A percentile compares a stretch with the other conserved stretches of the same genome.
Evolutionary conservation across 2,797 vertebrate genomes (phyloP).

Genomic region (Amniataba percoides): DNA sequence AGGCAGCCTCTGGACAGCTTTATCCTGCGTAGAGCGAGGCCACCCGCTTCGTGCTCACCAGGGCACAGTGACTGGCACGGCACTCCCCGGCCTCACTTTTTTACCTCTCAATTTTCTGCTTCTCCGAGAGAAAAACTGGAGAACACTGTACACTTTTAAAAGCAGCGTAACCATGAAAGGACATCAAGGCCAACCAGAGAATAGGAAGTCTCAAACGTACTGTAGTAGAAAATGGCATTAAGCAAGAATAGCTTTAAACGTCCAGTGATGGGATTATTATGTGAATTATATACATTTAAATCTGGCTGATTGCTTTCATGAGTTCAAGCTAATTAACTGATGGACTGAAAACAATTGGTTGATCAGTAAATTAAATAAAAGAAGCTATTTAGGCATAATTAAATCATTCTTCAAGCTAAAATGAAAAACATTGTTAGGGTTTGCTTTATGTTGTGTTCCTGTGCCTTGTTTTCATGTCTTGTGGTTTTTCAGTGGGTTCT

Average conservation of each 20-base stretch:
- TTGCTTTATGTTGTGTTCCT: no score
- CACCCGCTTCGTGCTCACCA: conserved; percentile 80
- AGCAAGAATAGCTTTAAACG: conserved; percentile 14
- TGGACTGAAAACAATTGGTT: neutral
- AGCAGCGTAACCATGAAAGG: conserved; percentile 47
- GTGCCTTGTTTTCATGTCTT: no score
- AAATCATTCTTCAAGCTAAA: neutral
- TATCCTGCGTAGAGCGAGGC: conserved; percentile 73
- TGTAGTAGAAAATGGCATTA: neutral
- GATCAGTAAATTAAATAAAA: neutral
- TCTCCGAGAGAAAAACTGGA: conserved; percentile 68
- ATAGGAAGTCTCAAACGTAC: conserved; percentile 28
- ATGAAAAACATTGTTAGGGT: no score
- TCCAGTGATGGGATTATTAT: neutral
- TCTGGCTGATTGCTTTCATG: neutral
- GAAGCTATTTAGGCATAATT: neutral
- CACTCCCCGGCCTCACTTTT: conserved; percentile 69
- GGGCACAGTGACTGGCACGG: conserved; percentile 80
- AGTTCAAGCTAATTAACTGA: neutral
- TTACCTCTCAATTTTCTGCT: conserved; percentile 78
- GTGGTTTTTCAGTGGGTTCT: no score
- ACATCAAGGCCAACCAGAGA: conserved; percentile 54
- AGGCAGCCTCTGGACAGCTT: conserved; percentile 81
- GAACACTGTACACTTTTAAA: conserved; percentile 61
- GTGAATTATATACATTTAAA: conserved; percentile 3